Base-by-base conservation (phyloP, 1,140 invertebrate species). In the Reticulitermes speratus region DNA sequence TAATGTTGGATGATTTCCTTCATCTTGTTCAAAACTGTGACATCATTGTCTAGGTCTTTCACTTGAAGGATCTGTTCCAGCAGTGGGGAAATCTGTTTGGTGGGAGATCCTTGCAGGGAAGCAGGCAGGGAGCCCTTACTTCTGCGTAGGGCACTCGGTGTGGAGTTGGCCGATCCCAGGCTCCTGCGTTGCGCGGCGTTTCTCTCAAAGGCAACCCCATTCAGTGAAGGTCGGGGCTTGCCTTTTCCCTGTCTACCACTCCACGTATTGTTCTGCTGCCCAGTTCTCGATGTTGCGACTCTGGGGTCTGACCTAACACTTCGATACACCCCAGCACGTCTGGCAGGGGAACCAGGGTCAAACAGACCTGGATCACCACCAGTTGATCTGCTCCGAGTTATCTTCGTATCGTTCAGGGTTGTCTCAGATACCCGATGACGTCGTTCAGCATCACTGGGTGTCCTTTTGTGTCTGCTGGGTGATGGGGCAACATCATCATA, bases 51-150 rank as follows among this genome's bases (percentile, higher is more conserved):
- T 30, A 94, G 92, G 44, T 85, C 85, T 21, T 81, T 82, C 86
- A 95, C 94, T 87, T 94, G 92, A 2, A 96, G 89, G 5, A 96
- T 94, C 88, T 96, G 94, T 88, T 96, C 94, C n/a, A 95, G 90
- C 32, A 96, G 89, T 9, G 94, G 94, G 88, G 94, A 94, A 65
- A 92, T 89, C 14, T 91, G 90, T 88, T 95, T 94, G 0, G 94
- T 93, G 0, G 94, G 94, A 0, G 94, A 87, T 0, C 55, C 44
- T 30, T 86, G 69, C 6, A 86, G 75, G 2, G 87, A 86, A 14
- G 85, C 44, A 44, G 84, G 82, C 44, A 82, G 59, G 30, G 75
- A 82, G 52, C 84, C 55, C 84, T 85, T 86, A 19, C 84, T 44
- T 44, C 38, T 45, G 45, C 23, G 81, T 11, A 30, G 65, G 25